phyloP scores from a whole-genome alignment of 2,797 vertebrate genomes.

The Pseudomugil tenellus region DNA sequence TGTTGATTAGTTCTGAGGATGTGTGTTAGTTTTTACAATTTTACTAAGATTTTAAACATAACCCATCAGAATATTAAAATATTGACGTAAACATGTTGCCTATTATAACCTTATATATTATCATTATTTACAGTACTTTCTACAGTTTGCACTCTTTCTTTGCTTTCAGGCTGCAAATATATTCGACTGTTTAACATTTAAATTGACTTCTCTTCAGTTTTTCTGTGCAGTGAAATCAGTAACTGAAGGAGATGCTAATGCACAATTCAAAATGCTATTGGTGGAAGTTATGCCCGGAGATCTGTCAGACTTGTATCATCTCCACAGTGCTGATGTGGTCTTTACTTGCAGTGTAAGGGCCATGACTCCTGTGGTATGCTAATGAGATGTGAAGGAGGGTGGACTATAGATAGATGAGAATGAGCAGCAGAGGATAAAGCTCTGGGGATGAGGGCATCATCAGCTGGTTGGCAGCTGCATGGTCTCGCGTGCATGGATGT shows the following conservation, averaged over 20 bases:
- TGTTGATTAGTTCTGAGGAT: background rate
- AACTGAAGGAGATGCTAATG: slow-evolving; percentile 2
- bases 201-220: slow-evolving; percentile 1
- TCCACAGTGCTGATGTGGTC: slow-evolving; percentile 34
- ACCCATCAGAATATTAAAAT: background rate
- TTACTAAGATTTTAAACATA: background rate
- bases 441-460: slow-evolving; percentile 37
- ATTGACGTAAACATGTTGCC: background rate
- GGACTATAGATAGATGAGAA: slow-evolving; percentile 55
- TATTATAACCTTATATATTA: background rate
- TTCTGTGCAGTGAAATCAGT: slow-evolving; percentile 2
- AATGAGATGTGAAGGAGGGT: slow-evolving; percentile 55
- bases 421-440: slow-evolving; percentile 58
- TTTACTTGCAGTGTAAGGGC: slow-evolving; percentile 35
- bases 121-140: background rate
- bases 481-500: slow-evolving; percentile 32
- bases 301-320: slow-evolving; percentile 32
- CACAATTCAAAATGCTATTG: slow-evolving; percentile 22
- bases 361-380: slow-evolving; percentile 52
- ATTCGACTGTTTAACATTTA: slow-evolving; percentile 4
- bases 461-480: slow-evolving; percentile 46
- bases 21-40: background rate
- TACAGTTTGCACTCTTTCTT: background rate
- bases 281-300: slow-evolving; percentile 23
- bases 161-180: background rate